Percentiles rank a stretch among this genome's conserved stretches.
phyloP scores from a whole-genome alignment of 53 echinoderm and acorn worm species.

The Actinopyga echinites region DNA sequence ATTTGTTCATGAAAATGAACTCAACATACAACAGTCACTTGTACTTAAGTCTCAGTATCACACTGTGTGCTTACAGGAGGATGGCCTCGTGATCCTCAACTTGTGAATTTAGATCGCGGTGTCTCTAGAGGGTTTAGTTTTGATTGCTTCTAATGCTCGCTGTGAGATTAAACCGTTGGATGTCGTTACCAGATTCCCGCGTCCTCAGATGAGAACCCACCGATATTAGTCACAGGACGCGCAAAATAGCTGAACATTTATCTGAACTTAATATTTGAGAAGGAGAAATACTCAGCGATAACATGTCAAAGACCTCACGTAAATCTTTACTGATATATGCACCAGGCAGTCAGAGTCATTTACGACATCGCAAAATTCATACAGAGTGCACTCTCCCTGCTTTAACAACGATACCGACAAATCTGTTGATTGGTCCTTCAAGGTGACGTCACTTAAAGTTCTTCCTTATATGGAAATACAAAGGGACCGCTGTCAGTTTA shows the following conservation, averaged over 20 bases:
- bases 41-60: no score
- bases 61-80: no score
- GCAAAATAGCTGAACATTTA: constrained; percentile 6
- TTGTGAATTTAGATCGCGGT: no score
- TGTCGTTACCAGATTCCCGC: no score
- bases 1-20: no score
- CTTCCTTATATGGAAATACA: constrained; percentile 14
- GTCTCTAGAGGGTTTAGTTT: no score
- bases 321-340: constrained; percentile 21
- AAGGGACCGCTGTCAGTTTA: constrained; percentile 4
- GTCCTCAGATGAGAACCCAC: no score
- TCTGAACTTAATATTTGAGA: constrained; percentile 11
- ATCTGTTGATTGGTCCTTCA: not conserved
- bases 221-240: not conserved
- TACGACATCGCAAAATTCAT: constrained; percentile 31
- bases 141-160: no score
- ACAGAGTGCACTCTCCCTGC: constrained; percentile 17
- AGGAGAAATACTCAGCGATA: constrained; percentile 11
- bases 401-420: not conserved
- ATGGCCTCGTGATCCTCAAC: no score
- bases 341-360: constrained; percentile 16
- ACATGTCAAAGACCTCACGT: constrained; percentile 32
- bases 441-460: constrained; percentile 16
- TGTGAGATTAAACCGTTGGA: no score
- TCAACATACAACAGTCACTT: no score